Evolutionary conservation across 2,888 invertebrate genomes (phyloP), one percentile per base, ranked within the genome.

Genomic region (Phragmatobia fuliginosa): DNA sequence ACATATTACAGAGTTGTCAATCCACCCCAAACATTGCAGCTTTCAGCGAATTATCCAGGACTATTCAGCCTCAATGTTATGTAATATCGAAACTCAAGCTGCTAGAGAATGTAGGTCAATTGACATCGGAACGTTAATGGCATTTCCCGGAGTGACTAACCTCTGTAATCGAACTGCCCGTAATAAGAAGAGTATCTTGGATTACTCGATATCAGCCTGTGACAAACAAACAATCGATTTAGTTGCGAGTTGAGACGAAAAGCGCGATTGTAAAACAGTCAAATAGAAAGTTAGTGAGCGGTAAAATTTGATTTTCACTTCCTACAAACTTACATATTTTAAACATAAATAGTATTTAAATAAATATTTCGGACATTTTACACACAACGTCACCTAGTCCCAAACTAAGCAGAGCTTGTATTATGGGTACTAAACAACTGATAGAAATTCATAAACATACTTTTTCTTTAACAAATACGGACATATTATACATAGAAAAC

Each of bases 131-230:
- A 32, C 63, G 28, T 63, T n/a, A 41, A 62, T 32, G 63, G 45
- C 32, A 63, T 63, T 45, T 32, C 41, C 14, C 16, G 45, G 2
- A 63, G 45, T 49, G n/a, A 63, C 28, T 62, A 45, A 62, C 31
- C 31, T 18, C 62, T 21, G 45, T 41, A 49, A 63, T 63, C 32
- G 32, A 32, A 32, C 21, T 21, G 32, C 10, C 16, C 5, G 62
- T 63, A 49, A 49, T 63, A 21, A 14, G 45, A 32, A 32, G 11
- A 14, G 21, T 63, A 49, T 32, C 45, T 45, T 49, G 45, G 63
- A 49, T 63, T 49, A 49, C 18, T 28, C 11, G 45, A 32, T 31
- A 32, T 21, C 21, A 32, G 45, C n/a, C n/a, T 6, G n/a, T 32
- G 31, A 49, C 31, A 49, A 62, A 62, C 32, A 59, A 59, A 32